Percentiles rank a stretch among this genome's conserved stretches.
Evolutionary conservation across 2,888 invertebrate species (phyloP).

Genomic region (Cyclophora punctaria): DNA sequence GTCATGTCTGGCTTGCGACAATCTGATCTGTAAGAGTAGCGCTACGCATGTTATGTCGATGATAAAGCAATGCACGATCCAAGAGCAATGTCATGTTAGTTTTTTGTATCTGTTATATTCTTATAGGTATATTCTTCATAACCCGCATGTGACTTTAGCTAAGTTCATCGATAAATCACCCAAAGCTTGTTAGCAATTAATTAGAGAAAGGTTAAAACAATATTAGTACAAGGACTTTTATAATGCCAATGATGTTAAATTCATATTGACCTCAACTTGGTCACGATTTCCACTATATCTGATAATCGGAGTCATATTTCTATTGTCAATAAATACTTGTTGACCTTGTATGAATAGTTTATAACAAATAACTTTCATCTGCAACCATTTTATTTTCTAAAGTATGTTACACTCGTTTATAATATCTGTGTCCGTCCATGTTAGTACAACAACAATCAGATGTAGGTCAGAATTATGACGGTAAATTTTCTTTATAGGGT

Average conservation of each 20-base stretch:
- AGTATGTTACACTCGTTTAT: constrained; percentile 25
- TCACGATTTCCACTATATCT: constrained; percentile 60
- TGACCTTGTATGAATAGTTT: constrained; percentile 41
- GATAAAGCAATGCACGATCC: too few relatives aligned
- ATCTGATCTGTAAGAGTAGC: too few relatives aligned
- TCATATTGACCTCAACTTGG: constrained; percentile 51
- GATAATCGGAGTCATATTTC: constrained; percentile 56
- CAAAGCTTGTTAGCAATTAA: constrained; percentile 1
- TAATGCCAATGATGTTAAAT: constrained; percentile 50
- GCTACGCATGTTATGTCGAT: too few relatives aligned
- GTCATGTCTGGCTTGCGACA: too few relatives aligned
- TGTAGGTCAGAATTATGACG: constrained; percentile 54
- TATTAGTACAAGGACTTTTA: constrained; percentile 49
- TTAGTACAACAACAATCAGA: constrained; percentile 47
- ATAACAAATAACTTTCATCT: constrained; percentile 13
- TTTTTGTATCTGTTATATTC: too few relatives aligned
- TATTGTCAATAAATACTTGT: constrained; percentile 47
- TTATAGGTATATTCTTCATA: too few relatives aligned
- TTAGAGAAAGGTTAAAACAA: constrained; percentile 28
- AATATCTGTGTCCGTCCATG: constrained; percentile 44
- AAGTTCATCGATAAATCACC: neutral
- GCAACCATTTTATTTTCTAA: constrained; percentile 9
- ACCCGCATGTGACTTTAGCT: too few relatives aligned
- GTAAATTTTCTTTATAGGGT: constrained; percentile 47
- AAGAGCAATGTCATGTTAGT: too few relatives aligned